phyloP scores from a whole-genome alignment of 2,888 invertebrate genomes.

The Clunio marinus region DNA sequence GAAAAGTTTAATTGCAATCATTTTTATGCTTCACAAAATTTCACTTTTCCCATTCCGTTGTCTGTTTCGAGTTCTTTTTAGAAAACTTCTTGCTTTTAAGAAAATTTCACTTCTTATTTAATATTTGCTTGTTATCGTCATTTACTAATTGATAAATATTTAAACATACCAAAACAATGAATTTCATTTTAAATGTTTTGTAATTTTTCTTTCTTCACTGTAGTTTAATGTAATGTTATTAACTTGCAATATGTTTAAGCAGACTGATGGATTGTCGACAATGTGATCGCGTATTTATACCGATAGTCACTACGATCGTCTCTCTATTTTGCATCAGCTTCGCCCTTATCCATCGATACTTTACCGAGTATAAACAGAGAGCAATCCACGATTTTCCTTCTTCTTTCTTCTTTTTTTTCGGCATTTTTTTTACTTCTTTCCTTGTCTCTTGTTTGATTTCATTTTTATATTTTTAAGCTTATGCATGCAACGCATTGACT shows the following conservation, averaged over 20 bases:
- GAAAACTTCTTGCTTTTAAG: neutral
- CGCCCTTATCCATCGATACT: slow-evolving; percentile 21
- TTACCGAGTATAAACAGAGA: no score
- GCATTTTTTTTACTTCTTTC: neutral
- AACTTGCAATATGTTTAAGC: slow-evolving; percentile 20
- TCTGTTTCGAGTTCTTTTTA: no score
- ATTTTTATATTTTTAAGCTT: neutral
- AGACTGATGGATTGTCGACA: slow-evolving; percentile 36
- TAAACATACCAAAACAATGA: slow-evolving; percentile 32
- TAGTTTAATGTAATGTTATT: no score
- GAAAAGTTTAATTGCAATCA: no score
- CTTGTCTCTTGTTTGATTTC: slow-evolving; percentile 29
- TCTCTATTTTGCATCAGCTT: slow-evolving; percentile 30
- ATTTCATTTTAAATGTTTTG: slow-evolving; percentile 37
- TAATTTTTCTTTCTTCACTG: neutral
- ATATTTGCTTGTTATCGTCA: neutral
- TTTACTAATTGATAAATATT: neutral
- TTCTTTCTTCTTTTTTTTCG: slow-evolving; percentile 4
- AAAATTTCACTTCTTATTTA: neutral
- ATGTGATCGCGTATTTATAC: slow-evolving; percentile 36
- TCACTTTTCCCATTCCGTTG: no score
- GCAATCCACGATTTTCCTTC: slow-evolving; percentile 8
- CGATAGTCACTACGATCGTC: slow-evolving; percentile 33
- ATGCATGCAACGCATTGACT: neutral
- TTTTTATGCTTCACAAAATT: no score